phyloP scores from a whole-genome alignment of 2,113 vertebrate species.

The Siphamia tubifer region DNA sequence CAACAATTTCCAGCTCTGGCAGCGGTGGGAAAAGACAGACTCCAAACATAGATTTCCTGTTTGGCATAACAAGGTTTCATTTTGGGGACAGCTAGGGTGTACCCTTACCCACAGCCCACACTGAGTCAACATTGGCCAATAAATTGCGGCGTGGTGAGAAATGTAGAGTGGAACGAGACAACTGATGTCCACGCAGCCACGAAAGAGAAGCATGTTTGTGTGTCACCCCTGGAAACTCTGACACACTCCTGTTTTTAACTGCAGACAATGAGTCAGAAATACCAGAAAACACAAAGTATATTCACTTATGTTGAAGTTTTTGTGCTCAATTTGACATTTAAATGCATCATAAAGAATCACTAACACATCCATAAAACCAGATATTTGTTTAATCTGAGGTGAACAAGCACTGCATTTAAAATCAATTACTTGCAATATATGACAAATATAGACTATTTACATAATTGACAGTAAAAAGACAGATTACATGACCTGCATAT shows the following conservation, averaged over 20 bases:
- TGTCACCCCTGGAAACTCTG: constrained; percentile 72
- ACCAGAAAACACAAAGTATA: constrained; percentile 39
- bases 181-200: constrained; percentile 28
- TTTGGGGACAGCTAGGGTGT: constrained; percentile 41
- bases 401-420: constrained; percentile 12
- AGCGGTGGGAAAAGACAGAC: constrained; percentile 15
- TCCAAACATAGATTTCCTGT: constrained; percentile 53
- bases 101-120: constrained; percentile 53
- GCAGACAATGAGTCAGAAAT: constrained; percentile 59
- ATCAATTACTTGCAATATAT: background rate
- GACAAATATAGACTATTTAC: background rate
- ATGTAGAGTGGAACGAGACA: constrained; percentile 21
- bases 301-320: background rate
- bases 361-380: background rate
- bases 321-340: background rate
- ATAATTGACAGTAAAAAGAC: no score
- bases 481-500: no score
- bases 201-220: constrained; percentile 49
- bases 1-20: constrained; percentile 25
- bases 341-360: background rate
- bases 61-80: constrained; percentile 42
- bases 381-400: constrained; percentile 11
- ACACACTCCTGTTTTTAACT: constrained; percentile 45
- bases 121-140: constrained; percentile 61
- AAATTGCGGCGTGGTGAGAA: constrained; percentile 33